Evolutionary conservation across 2,888 invertebrate species (phyloP).

Genomic region (Drosophila greeni): DNA sequence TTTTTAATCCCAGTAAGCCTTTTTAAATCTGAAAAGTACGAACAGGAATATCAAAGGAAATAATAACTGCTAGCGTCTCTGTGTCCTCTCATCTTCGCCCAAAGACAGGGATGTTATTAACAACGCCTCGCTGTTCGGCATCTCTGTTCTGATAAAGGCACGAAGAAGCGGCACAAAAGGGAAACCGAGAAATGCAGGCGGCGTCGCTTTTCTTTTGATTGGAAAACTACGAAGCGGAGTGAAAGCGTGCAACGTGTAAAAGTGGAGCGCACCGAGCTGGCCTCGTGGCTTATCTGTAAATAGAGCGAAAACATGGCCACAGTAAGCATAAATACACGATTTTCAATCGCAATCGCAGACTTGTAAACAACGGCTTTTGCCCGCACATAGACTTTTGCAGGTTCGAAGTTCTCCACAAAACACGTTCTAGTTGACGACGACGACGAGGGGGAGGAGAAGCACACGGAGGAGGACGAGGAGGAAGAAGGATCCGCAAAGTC

Average conservation of each 20-base stretch:
- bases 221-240: constrained; percentile 37
- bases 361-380: constrained; percentile 39
- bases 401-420: constrained; percentile 47
- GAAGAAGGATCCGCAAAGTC: constrained; percentile 61
- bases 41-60: too few species aligned
- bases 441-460: constrained; percentile 30
- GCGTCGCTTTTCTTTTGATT: constrained; percentile 62
- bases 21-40: too few species aligned
- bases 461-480: constrained; percentile 51
- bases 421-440: constrained; percentile 21
- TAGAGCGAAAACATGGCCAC: constrained; percentile 45
- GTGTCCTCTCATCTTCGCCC: background rate
- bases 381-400: constrained; percentile 49
- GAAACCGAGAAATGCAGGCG: constrained; percentile 57
- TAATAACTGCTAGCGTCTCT: background rate
- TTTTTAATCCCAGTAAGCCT: background rate
- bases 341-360: background rate
- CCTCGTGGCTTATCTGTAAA: constrained; percentile 34
- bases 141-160: constrained; percentile 58
- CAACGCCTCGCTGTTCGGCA: constrained; percentile 1
- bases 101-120: background rate
- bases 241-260: constrained; percentile 69
- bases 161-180: constrained; percentile 63
- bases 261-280: constrained; percentile 35
- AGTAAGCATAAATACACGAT: constrained; percentile 41